A percentile compares a stretch with the other conserved stretches of the same genome.
Evolutionary conservation across 2,797 vertebrate species (phyloP).

Genomic region (Salmo trutta): DNA sequence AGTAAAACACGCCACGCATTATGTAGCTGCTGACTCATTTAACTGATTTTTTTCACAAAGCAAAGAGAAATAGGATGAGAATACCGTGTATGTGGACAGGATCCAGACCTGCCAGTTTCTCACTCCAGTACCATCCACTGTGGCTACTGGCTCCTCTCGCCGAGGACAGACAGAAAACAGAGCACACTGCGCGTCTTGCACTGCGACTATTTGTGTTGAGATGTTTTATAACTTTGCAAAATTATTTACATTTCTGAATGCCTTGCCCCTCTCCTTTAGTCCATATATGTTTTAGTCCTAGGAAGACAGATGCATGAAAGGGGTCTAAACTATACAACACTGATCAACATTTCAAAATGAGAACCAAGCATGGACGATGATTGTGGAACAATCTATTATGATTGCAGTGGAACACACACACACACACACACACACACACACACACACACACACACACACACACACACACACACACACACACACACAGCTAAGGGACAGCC

Average conservation of each 20-base stretch:
- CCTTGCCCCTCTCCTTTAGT: not conserved
- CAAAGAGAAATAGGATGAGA: no score
- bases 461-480: conserved; percentile 3
- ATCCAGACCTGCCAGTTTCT: not conserved
- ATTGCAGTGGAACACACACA: not conserved
- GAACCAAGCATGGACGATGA: not conserved
- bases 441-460: conserved; percentile 1
- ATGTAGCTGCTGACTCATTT: not conserved
- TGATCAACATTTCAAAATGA: not conserved
- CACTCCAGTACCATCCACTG: not conserved
- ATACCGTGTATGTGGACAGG: not conserved
- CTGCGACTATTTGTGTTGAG: no score
- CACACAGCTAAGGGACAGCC: no score
- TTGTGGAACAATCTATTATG: no score
- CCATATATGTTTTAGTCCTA: not conserved
- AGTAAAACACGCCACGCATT: not conserved
- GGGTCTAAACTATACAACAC: not conserved
- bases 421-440: not conserved
- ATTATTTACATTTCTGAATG: not conserved
- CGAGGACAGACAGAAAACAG: not conserved
- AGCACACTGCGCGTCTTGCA: not conserved
- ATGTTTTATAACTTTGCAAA: not conserved
- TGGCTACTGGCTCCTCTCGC: not conserved
- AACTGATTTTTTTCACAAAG: not conserved
- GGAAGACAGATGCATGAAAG: not conserved